These are phyloP conservation scores for Xestia sexstrigata DNA, from an alignment of 2,888 invertebrate genomes.

Conservation along the genomic window DNA sequence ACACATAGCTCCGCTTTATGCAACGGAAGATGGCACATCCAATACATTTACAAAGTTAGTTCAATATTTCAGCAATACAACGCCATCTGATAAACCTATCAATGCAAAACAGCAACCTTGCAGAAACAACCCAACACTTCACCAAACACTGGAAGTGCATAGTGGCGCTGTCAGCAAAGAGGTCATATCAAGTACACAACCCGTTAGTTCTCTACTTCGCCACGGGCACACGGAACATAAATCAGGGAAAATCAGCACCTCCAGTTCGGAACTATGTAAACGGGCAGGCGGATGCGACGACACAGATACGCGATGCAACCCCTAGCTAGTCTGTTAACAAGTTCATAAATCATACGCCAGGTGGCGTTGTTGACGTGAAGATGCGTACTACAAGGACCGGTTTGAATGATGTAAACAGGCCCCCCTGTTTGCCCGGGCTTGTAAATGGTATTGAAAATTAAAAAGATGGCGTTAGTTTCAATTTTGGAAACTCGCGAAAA, in stretches of 20 bases:
- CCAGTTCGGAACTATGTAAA: slow-evolving; percentile 1
- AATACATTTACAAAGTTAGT: background rate
- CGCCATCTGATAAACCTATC: background rate
- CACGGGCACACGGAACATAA: background rate
- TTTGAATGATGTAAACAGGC: background rate
- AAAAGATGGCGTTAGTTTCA: background rate
- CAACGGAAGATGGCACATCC: background rate
- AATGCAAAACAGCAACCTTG: background rate
- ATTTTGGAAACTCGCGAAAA: background rate
- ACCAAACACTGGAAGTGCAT: background rate
- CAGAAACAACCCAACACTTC: background rate
- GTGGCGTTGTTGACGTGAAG: background rate
- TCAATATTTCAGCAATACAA: background rate
- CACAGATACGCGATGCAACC: slow-evolving; percentile 1
- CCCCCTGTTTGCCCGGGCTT: background rate
- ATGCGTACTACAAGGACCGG: background rate
- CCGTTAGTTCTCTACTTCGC: background rate
- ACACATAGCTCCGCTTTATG: background rate
- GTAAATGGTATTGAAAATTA: background rate
- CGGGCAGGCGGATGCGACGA: background rate
- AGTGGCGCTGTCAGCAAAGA: background rate
- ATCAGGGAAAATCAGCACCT: background rate
- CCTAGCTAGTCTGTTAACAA: slow-evolving; percentile 5
- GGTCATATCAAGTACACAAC: background rate
- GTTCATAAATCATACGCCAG: slow-evolving; percentile 7